Percentiles rank a stretch among this genome's conserved stretches.
Evolutionary conservation across 2,797 vertebrate species (phyloP).

Genomic region (Capromys pilorides): DNA sequence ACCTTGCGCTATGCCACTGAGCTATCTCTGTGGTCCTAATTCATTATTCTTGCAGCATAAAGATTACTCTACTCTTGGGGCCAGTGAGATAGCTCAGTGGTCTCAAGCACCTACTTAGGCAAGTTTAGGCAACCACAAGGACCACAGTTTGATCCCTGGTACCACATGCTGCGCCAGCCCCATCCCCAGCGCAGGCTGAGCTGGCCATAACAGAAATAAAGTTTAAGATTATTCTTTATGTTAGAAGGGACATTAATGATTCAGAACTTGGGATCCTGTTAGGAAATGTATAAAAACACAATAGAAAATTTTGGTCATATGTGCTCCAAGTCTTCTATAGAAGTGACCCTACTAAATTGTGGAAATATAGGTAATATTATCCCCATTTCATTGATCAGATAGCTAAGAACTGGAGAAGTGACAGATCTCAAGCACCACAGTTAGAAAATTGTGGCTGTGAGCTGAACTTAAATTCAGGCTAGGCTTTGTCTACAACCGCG

Average conservation of each 20-base stretch:
- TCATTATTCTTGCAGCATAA: slow-evolving; percentile 32
- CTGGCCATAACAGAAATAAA: too few species aligned
- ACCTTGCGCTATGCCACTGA: too few species aligned
- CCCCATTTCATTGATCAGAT: slow-evolving; percentile 10
- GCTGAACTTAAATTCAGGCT: slow-evolving; percentile 19
- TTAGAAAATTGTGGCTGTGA: not conserved
- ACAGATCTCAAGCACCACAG: not conserved
- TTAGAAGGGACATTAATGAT: slow-evolving; percentile 43
- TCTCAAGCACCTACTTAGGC: too few species aligned
- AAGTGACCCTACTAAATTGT: not conserved
- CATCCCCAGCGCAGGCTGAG: too few species aligned
- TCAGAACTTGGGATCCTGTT: slow-evolving; percentile 42
- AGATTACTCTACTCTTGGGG: slow-evolving; percentile 20
- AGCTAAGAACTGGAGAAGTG: slow-evolving; percentile 34
- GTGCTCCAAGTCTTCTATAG: not conserved
- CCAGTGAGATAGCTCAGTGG: too few species aligned
- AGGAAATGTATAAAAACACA: slow-evolving; percentile 37
- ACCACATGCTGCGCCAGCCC: too few species aligned
- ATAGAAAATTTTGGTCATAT: not conserved
- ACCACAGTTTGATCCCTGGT: too few species aligned
- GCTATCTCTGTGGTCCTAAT: not conserved
- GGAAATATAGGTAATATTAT: not conserved
- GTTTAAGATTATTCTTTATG: not conserved
- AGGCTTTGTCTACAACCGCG: not conserved
- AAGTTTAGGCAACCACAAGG: too few species aligned